Conservation (phyloP, 2,888 invertebrate genomes). For the Pyrrhia umbra region DNA sequence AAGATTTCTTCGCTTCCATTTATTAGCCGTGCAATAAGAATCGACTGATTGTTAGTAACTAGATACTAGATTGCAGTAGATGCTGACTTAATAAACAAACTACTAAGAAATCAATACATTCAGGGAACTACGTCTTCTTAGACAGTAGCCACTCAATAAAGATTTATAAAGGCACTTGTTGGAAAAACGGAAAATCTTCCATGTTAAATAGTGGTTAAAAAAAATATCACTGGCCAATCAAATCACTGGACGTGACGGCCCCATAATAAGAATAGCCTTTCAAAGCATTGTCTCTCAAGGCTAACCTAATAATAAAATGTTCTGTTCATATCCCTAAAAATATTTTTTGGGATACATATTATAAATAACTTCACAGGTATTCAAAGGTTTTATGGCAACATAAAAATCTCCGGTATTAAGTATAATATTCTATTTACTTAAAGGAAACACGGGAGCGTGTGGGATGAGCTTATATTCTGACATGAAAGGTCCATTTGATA, state of each 20-base stretch:
- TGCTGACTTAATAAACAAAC: conserved; percentile 18
- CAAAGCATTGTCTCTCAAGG: background rate
- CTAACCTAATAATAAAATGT: conserved; percentile 15
- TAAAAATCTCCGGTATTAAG: conserved; percentile 21
- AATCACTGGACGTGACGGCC: background rate
- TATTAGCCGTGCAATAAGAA: conserved; percentile 8
- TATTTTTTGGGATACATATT: background rate
- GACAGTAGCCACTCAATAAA: too few relatives aligned
- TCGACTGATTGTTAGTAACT: conserved; percentile 23
- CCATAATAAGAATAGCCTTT: background rate
- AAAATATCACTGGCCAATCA: background rate
- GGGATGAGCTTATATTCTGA: conserved; percentile 12
- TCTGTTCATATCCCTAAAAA: conserved; percentile 1
- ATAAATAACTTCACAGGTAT: conserved; percentile 14
- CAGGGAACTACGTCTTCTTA: too few relatives aligned
- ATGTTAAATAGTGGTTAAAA: background rate
- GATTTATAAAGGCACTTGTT: too few relatives aligned
- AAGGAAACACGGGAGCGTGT: conserved; percentile 14
- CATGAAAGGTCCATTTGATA: conserved; percentile 22
- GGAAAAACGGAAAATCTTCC: too few relatives aligned
- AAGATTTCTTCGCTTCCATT: conserved; percentile 14
- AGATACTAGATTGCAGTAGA: conserved; percentile 17
- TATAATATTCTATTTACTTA: conserved; percentile 31
- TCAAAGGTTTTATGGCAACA: conserved; percentile 23
- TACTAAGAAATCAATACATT: conserved; percentile 11